Evolutionary conservation across 2,797 vertebrate species (phyloP), one percentile per base, ranked within the genome.

Genomic region (Dallia pectoralis): DNA sequence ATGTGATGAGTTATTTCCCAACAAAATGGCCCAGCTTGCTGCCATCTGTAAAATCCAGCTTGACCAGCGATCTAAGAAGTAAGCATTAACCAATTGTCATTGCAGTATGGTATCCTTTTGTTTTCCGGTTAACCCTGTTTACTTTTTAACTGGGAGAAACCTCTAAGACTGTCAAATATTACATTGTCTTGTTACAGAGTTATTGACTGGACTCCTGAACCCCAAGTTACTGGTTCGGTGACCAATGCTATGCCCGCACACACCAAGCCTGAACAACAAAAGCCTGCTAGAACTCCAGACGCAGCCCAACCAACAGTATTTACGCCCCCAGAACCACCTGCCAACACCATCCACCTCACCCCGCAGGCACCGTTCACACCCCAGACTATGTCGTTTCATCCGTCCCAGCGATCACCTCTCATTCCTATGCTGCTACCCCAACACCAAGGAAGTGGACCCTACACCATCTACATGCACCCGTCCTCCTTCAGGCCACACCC

Each of bases 1-100:
- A 8, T 78, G 59, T 25, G 0, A 7, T 0, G 85, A 82, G 14
- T 73, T 74, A 16, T 56, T 82, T 80, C 91, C 94, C 1, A 96
- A 82, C 86, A 95, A 96, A 89, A 94, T 95, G 94, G 91, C 93
- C 72, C 95, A 96, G 70, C 93, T 97, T 4, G 95, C 97, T 47
- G 92, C 94, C 62, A 92, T 96, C 25, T 92, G 96, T 87, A 93
- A 95, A 85, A 91, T 94, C 62, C 90, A 97, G 73, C 91, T 97
- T 32, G 94, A 97, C 84, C 93, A 95, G 79, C 93, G 96, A 74
- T 90, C 93, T 12, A 59, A 59, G 9, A 88, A 73, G 97, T 98
- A 91, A 91, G 91, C 86, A 56, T 69, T 47, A 2, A 16, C 53
- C 33, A 1, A 11, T 68, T 56, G 25, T 22, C n/a, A 44, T 19